phyloP scores from a whole-genome alignment of 2,797 vertebrate genomes.

The Lindbergichthys nudifrons region DNA sequence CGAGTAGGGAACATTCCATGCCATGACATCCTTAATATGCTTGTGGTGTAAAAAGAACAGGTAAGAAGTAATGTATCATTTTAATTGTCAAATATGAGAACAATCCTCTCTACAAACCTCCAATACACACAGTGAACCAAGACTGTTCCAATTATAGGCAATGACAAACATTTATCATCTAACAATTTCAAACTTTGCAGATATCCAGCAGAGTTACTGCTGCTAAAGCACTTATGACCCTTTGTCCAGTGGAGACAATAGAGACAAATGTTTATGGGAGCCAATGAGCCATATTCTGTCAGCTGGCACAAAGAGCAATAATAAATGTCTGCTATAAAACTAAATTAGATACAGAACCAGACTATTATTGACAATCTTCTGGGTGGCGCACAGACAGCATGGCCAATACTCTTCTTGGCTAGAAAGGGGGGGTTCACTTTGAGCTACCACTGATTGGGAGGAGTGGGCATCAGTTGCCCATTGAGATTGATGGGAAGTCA shows the following conservation, averaged over 20 bases:
- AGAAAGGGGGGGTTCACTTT: neutral
- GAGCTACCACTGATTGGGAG: neutral
- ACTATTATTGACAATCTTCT: constrained; percentile 19
- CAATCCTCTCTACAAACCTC: constrained; percentile 1
- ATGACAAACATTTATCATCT: constrained; percentile 33
- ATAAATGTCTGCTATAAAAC: constrained; percentile 15
- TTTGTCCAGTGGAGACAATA: constrained; percentile 16
- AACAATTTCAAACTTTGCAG: constrained; percentile 24
- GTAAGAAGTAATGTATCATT: neutral
- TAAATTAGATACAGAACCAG: constrained; percentile 21
- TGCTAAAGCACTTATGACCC: constrained; percentile 7
- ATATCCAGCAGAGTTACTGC: constrained; percentile 13
- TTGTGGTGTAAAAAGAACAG: constrained; percentile 16
- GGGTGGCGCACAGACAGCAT: neutral
- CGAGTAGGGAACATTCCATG: no score
- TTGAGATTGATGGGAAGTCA: constrained; percentile 4
- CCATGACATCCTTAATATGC: neutral
- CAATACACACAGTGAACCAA: constrained; percentile 24
- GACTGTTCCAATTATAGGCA: constrained; percentile 20
- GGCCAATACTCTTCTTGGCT: constrained; percentile 7
- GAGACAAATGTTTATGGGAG: constrained; percentile 27
- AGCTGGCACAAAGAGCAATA: constrained; percentile 15
- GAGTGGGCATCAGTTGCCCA: constrained; percentile 1
- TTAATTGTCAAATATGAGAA: constrained; percentile 16
- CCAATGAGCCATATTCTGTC: constrained; percentile 25